Base-by-base conservation (phyloP, 2,797 vertebrate genomes). In the Lacerta agilis region DNA sequence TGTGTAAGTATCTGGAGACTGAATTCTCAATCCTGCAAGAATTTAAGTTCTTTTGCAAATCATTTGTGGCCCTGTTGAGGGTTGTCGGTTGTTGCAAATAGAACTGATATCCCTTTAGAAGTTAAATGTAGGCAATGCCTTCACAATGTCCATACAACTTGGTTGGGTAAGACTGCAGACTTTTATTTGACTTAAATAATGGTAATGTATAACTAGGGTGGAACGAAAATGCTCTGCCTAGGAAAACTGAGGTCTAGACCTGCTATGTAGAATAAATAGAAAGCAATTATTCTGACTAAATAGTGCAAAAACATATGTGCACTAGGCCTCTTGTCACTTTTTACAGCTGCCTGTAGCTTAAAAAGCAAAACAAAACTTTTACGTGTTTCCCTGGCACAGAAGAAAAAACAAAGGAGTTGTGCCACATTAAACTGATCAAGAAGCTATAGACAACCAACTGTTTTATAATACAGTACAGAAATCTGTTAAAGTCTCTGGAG, bases 151-250 rank as follows among this genome's bases (percentile, higher is more conserved):
- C 38, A 49, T 77, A 13, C 7, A 76, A 36, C 23, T 67, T 25
- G 41, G 4, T 45, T 82, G 18, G 20, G 72, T 58, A 82, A 76
- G 76, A 15, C 20, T 27, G 29, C 4, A 27, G 43, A 36, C 15
- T 17, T 49, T 81, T 87, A 64, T 23, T 67, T 38, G 29, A 10
- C 27, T 86, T 64, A 15, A 66, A 4, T 78, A 0, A 86, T 88
- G 87, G 78, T 2, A 67, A 49, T 27, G 8, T 93, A 33, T 15
- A 82, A 33, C 45, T 15, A 43, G 77, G 92, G 3, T 72, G 89
- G 61, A 86, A 66, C 23, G 73, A 77, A 88, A 73, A 20, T 38
- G 73, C 80, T 29, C 38, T 41, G 5, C 49, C 3, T 23, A 72
- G n/a, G 38, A 41, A 61, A 75, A 73, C 11, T 81, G 27, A n/a